Percentiles rank a stretch among this genome's conserved stretches.
These are phyloP conservation scores for Leucosticte australis DNA, from an alignment of 2,113 vertebrate species.

Conservation along the genomic window DNA sequence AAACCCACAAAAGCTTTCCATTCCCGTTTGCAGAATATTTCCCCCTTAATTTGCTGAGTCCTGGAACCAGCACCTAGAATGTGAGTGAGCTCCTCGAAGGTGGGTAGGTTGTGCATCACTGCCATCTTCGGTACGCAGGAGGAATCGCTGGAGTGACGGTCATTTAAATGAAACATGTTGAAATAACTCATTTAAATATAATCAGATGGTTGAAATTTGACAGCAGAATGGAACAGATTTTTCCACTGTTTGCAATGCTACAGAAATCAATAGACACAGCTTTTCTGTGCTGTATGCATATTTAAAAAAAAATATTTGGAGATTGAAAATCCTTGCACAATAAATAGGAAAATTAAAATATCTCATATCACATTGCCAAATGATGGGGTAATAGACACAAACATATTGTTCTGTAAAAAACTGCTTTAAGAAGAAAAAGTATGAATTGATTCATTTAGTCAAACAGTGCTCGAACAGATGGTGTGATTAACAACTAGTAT, in stretches of 20 bases:
- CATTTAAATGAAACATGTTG: constrained; percentile 64
- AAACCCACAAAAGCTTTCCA: background rate
- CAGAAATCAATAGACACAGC: constrained; percentile 78
- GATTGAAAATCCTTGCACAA: constrained; percentile 77
- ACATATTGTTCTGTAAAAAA: constrained; percentile 80
- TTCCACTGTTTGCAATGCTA: constrained; percentile 77
- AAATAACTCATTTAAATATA: constrained; percentile 77
- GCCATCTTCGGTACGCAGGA: constrained; percentile 74
- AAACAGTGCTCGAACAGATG: constrained; percentile 78
- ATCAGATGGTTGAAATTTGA: constrained; percentile 80
- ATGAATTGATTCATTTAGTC: constrained; percentile 77
- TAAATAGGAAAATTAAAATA: constrained; percentile 82
- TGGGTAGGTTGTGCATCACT: constrained; percentile 68
- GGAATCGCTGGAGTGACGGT: constrained; percentile 50
- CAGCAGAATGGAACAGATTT: constrained; percentile 80
- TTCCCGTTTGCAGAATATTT: background rate
- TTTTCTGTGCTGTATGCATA: constrained; percentile 74
- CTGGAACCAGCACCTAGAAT: background rate
- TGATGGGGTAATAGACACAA: constrained; percentile 79
- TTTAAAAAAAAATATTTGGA: constrained; percentile 78
- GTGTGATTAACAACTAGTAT: constrained; percentile 81
- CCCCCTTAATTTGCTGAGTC: background rate
- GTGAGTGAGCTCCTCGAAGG: background rate
- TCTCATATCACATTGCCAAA: constrained; percentile 78
- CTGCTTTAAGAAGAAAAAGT: constrained; percentile 74